Conservation (phyloP, 2,113 vertebrate species). For the Hiodon alosoides region DNA sequence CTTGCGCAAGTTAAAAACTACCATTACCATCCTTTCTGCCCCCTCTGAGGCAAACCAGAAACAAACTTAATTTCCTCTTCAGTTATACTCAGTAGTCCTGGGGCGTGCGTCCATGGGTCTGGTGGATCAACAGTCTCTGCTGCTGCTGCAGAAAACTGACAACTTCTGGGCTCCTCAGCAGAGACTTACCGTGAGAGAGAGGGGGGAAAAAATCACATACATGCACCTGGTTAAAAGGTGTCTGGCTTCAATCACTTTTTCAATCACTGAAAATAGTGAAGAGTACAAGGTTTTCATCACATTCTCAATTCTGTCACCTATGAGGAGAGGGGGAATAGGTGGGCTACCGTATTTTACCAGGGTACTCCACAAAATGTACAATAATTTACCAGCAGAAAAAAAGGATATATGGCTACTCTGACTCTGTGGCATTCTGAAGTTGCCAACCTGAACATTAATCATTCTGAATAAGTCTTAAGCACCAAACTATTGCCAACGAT, state of each 20-base stretch:
- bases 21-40: neutral
- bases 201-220: conserved; percentile 31
- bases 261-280: too few relatives aligned
- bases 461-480: too few relatives aligned
- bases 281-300: too few relatives aligned
- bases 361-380: too few relatives aligned
- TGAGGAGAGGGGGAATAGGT: too few relatives aligned
- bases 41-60: neutral
- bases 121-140: conserved; percentile 79
- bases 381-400: too few relatives aligned
- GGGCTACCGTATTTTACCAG: too few relatives aligned
- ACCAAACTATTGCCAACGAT: too few relatives aligned
- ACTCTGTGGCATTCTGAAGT: too few relatives aligned
- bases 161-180: conserved; percentile 94
- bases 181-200: conserved; percentile 64
- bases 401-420: too few relatives aligned
- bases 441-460: too few relatives aligned
- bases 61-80: neutral
- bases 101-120: conserved; percentile 75
- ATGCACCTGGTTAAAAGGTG: neutral
- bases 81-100: conserved; percentile 48
- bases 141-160: conserved; percentile 96
- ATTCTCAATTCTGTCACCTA: too few relatives aligned
- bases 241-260: neutral
- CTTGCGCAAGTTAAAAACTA: neutral